Evolutionary conservation across 2,888 invertebrate genomes (phyloP), one percentile per base, ranked within the genome.

Genomic region (Diarsia mendica): DNA sequence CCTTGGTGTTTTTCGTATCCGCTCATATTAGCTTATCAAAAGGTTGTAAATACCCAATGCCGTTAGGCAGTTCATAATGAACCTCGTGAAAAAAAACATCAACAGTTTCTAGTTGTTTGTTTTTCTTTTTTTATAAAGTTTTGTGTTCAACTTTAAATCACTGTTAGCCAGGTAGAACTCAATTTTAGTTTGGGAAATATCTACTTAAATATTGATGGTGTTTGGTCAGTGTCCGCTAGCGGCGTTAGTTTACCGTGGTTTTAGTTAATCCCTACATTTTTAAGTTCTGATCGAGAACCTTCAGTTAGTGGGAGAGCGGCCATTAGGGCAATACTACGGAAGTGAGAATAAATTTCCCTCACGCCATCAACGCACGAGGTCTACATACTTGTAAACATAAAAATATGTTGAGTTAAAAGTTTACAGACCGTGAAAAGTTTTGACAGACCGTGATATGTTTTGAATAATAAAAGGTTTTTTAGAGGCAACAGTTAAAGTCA

Each of bases 1-100:
- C 92, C 93, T 93, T 93, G 90, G 82, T 87, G 84, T 88, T 87
- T 89, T 90, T 89, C 67, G 85, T 87, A 85, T 88, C 77, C 70
- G 75, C 70, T 87, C 82, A 86, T 88, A 82, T 85, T 82, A 80
- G 77, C 61, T 83, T 85, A 81, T 83, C 70, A 79, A 79, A 75
- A 77, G 67, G n/a, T 49, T 75, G 70, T 68, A 44, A 74, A 80
- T 78, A 70, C 68, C 46, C 10, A 33, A 68, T 73, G 4, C 44
- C 67, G 63, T 70, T 53, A 70, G n/a, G n/a, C 10, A 51, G 66
- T 11, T 67, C 55, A 23, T 65, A 67, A 73, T 55, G 33, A 60
- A 55, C 49, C 48, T 60, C 18, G 6, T 64, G 18, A 51, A 84
- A 69, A 69, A 67, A 49, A 64, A 58, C 11, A 58, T 51, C 44